Conservation (phyloP, 2,888 invertebrate species). For the Sisyra terminalis region DNA sequence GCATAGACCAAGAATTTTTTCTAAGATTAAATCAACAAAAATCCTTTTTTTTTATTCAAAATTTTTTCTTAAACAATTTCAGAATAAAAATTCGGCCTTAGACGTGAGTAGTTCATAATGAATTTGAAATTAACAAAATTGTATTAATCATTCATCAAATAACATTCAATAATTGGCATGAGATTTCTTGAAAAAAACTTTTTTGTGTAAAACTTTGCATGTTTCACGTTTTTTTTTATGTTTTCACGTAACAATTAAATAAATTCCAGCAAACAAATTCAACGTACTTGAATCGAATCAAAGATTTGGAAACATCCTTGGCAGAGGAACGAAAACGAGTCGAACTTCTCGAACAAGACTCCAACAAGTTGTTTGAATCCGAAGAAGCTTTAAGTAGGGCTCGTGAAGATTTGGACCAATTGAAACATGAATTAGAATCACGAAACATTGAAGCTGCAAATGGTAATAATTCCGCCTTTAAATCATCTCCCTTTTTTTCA, state of each 20-base stretch:
- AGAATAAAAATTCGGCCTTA: conserved; percentile 1
- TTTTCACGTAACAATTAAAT: too few relatives aligned
- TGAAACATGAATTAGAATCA: conserved; percentile 27
- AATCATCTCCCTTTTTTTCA: background rate
- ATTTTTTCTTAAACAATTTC: background rate
- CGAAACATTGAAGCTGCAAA: conserved; percentile 6
- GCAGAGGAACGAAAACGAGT: conserved; percentile 27
- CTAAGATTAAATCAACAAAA: background rate
- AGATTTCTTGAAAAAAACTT: too few relatives aligned
- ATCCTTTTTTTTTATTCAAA: background rate
- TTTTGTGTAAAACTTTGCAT: too few relatives aligned
- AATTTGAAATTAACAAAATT: background rate
- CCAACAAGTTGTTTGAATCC: conserved; percentile 40
- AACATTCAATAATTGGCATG: too few relatives aligned
- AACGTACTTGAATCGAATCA: conserved; percentile 28
- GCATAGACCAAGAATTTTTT: background rate
- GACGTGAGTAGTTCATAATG: background rate
- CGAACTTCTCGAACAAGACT: conserved; percentile 32
- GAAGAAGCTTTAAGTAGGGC: conserved; percentile 45
- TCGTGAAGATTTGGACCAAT: conserved; percentile 37
- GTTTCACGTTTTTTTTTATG: too few relatives aligned
- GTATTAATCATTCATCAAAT: too few relatives aligned
- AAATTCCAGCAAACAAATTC: conserved; percentile 33
- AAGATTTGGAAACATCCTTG: conserved; percentile 30
- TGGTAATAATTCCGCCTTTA: background rate